These are phyloP conservation scores for Arion vulgaris DNA, from an alignment of 1,140 invertebrate species.

Conservation along the genomic window DNA sequence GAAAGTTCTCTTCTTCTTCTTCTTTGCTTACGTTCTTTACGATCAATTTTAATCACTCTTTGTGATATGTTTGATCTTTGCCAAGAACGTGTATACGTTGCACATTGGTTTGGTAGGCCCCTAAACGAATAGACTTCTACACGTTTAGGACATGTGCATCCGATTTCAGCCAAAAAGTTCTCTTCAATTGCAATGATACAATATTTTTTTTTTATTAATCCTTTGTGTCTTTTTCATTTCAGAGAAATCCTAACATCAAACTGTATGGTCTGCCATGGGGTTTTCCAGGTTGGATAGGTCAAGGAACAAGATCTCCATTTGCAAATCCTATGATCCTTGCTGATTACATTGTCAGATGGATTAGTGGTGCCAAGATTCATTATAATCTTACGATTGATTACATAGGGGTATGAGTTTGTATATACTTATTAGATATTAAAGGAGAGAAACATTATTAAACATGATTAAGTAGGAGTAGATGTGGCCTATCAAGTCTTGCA, in stretches of 20 bases:
- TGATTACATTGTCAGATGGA: conserved; percentile 68
- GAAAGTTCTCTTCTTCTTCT: no score
- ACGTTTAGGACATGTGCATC: no score
- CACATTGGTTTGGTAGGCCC: no score
- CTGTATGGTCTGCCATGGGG: conserved; percentile 71
- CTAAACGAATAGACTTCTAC: no score
- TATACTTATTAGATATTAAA: not conserved
- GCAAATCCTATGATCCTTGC: conserved; percentile 57
- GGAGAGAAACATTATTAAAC: not conserved
- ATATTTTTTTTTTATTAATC: not conserved
- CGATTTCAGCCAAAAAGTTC: no score
- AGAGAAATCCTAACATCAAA: conserved; percentile 71
- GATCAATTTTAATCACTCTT: no score
- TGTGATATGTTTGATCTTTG: no score
- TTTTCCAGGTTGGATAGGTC: conserved; percentile 71
- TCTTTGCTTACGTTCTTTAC: no score
- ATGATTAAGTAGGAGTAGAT: not conserved
- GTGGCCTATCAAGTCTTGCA: not conserved
- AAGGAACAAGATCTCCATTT: conserved; percentile 62
- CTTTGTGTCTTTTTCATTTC: conserved; percentile 37
- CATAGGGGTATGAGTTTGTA: conserved; percentile 56
- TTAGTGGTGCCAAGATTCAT: conserved; percentile 65
- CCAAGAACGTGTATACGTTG: no score
- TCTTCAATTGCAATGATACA: no score
- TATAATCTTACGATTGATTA: conserved; percentile 70